Base-by-base conservation (phyloP, 2,888 invertebrate genomes). In the Dryocosmus kuriphilus region DNA sequence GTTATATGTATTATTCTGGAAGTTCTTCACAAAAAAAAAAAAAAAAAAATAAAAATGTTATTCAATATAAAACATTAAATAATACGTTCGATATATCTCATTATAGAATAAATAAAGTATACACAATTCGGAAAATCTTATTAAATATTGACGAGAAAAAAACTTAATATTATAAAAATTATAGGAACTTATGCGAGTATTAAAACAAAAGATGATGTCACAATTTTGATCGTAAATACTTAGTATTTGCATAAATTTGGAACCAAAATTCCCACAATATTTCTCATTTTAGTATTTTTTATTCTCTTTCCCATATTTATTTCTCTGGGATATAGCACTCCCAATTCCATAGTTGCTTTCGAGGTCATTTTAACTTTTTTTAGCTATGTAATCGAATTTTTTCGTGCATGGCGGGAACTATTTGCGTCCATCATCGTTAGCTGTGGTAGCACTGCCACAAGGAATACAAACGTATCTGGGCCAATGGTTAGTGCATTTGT, bases 341-440 rank as follows among this genome's bases (percentile, higher is more conserved):
- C 27, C 24, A 60, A 27, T 60, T 60, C 27, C 22, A 60, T 27
- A 16, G 60, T 41, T 65, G 22, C 1, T 7, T 6, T 16, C 11
- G 24, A 24, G 41, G 16, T 41, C 14, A 2, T n/a, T 24, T 22
- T 22, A 22, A 2, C 35, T 14, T 32, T 22, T 22, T 63, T 38
- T 65, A 14, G 22, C 6, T 41, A 41, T 65, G 7, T 16, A 24
- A 65, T 41, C 14, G 65, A 24, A 5, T 4, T 71, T 71, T 19
- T 51, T 71, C 14, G 24, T 30, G 27, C 11, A 60, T 60, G 5
- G 27, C 16, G 30, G n/a, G 30, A 71, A 41, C 27, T 51, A 27
- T 71, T 71, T 71, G 14, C 30, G 30, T 51, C 11, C 71, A 71
- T 51, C 71, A 71, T 71, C 71, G 71, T 71, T 71, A 46, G 27